Evolutionary conservation across 2,888 invertebrate species (phyloP), one percentile per base, ranked within the genome.

Genomic region (Athripsodes cinereus): DNA sequence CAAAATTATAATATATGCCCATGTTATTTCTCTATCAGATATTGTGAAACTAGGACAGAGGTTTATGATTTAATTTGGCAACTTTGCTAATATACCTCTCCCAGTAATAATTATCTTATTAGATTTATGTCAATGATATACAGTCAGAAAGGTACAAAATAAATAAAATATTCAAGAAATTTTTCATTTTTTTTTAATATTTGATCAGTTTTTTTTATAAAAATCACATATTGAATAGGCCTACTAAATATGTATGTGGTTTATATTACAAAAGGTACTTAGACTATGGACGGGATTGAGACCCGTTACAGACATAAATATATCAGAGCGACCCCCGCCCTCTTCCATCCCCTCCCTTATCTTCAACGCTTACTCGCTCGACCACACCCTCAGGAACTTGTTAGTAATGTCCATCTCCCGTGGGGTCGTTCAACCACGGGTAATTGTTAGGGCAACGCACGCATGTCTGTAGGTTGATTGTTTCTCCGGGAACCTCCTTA

Each of bases 371-470:
- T 13, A 31, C 22, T 20, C 22, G 22, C 47, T 51, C 20, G 46
- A n/a, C 51, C 54, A 34, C 61, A 60, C 62, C 67, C 69, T 53
- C 67, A 68, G 67, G 66, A 66, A 66, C 68, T 66, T 79, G 80
- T 83, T 90, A 93, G 83, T 88, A 92, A 84, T 88, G 91, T 75
- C 78, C 91, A 71, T 91, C 90, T 67, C 91, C 91, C 67, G 89
- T 90, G 63, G 94, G 94, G 77, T 95, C 94, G 73, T 90, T 91
- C 69, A 94, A 74, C 95, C 95, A 95, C 68, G 95, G 95, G 80
- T 94, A 95, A 75, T 94, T 93, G 75, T 89, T 90, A 66, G 95
- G 95, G 76, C 95, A 95, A 72, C 93, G 84, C 68, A 93, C 86
- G 76, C 95, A 95, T 57, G 94, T 94, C 75, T 94, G 93, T 65